These are phyloP conservation scores for Aphaenogaster ashmeadi DNA, from an alignment of 1,140 invertebrate genomes.

Conservation along the genomic window DNA sequence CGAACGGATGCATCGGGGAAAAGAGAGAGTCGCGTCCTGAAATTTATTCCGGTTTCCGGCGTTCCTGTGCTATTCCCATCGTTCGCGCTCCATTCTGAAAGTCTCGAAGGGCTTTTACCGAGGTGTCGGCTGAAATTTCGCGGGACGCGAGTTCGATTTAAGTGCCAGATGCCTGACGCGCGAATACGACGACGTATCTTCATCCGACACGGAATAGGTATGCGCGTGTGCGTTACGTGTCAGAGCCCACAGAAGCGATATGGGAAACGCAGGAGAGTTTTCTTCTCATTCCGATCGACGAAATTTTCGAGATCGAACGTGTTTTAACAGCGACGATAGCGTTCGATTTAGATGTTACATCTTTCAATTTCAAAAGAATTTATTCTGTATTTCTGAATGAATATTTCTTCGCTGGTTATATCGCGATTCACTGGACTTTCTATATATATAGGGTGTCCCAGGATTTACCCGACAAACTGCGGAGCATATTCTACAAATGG, in stretches of 20 bases:
- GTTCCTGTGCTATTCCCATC: background rate
- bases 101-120: conserved; percentile 44
- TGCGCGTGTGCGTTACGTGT: background rate
- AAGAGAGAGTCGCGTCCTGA: background rate
- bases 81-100: conserved; percentile 3
- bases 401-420: background rate
- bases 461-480: too few species aligned
- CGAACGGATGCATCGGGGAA: conserved; percentile 11
- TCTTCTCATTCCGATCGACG: background rate
- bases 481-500: too few species aligned
- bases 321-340: background rate
- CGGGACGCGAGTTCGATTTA: conserved; percentile 23
- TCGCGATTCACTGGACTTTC: background rate
- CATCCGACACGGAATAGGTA: background rate
- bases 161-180: conserved; percentile 10
- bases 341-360: background rate
- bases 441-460: background rate
- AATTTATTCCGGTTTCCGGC: conserved; percentile 36
- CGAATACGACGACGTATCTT: conserved; percentile 26
- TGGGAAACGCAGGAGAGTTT: background rate
- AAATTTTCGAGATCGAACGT: background rate
- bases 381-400: background rate
- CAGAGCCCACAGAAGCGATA: background rate
- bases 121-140: conserved; percentile 42
- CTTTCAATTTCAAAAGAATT: conserved; percentile 30